Conservation (phyloP, 2,888 invertebrate genomes). For the Sussaba pulchella region DNA sequence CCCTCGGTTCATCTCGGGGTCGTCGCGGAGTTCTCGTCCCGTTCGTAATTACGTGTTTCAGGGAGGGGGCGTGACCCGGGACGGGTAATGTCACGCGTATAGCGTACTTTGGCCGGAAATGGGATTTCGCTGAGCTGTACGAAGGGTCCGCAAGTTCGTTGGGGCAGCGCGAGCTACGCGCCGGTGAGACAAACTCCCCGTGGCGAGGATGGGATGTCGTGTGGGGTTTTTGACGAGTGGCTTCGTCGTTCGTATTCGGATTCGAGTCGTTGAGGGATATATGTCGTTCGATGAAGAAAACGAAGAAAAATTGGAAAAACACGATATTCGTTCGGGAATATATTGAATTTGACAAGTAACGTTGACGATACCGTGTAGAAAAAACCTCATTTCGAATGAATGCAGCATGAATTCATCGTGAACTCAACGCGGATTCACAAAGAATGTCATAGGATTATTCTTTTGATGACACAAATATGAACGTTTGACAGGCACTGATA, state of each 20-base stretch:
- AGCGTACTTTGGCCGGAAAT: constrained; percentile 71
- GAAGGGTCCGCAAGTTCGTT: constrained; percentile 48
- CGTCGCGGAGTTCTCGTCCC: constrained; percentile 61
- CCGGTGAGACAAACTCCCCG: constrained; percentile 21
- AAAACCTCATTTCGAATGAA: too few species aligned
- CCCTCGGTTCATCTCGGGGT: constrained; percentile 55
- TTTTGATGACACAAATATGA: too few species aligned
- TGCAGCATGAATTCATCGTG: too few species aligned
- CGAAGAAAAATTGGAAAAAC: neutral
- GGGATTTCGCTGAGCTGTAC: constrained; percentile 69
- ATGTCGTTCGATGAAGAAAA: constrained; percentile 9
- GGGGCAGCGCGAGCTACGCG: constrained; percentile 17
- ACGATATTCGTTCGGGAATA: neutral
- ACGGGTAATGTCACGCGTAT: constrained; percentile 72
- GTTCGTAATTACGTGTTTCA: constrained; percentile 70
- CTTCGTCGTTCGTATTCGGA: constrained; percentile 17
- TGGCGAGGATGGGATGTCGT: neutral
- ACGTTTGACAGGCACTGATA: too few species aligned
- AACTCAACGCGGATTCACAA: too few species aligned
- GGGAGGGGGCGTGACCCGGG: constrained; percentile 69
- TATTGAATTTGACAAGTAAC: constrained; percentile 10
- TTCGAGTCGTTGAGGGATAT: neutral
- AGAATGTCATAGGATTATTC: too few species aligned
- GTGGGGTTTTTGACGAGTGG: too few species aligned
- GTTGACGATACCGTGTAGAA: neutral